Evolutionary conservation across 2,113 vertebrate genomes (phyloP).

Genomic region (Anhinga anhinga): DNA sequence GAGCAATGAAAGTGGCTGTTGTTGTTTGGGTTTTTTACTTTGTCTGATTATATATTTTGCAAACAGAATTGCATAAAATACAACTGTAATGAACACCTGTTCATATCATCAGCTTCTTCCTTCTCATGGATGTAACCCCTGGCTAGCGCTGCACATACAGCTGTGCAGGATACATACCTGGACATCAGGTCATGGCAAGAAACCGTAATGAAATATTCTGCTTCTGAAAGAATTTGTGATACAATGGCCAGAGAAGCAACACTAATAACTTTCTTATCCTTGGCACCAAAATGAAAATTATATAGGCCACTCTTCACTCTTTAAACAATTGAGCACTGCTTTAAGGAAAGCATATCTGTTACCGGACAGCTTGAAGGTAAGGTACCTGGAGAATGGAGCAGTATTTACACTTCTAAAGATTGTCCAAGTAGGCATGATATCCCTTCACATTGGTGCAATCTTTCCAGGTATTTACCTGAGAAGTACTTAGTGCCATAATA

Average conservation of each 20-base stretch:
- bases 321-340: background rate
- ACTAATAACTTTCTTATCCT: background rate
- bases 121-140: background rate
- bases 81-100: background rate
- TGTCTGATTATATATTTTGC: background rate
- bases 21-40: background rate
- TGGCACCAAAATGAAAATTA: background rate
- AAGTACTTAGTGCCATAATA: background rate
- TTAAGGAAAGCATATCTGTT: background rate
- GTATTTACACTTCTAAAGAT: background rate
- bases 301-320: background rate
- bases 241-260: background rate
- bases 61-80: background rate
- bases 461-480: background rate
- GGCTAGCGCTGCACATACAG: background rate
- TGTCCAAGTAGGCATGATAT: background rate
- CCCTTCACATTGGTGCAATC: background rate
- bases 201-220: background rate
- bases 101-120: background rate
- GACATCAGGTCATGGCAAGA: background rate
- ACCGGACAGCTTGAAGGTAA: background rate
- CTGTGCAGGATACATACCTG: background rate
- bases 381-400: background rate
- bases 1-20: background rate
- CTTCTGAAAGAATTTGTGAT: background rate